Percentiles rank a stretch among this genome's conserved stretches.
Conservation (phyloP, 1,140 invertebrate species). For the Papilio machaon region DNA sequence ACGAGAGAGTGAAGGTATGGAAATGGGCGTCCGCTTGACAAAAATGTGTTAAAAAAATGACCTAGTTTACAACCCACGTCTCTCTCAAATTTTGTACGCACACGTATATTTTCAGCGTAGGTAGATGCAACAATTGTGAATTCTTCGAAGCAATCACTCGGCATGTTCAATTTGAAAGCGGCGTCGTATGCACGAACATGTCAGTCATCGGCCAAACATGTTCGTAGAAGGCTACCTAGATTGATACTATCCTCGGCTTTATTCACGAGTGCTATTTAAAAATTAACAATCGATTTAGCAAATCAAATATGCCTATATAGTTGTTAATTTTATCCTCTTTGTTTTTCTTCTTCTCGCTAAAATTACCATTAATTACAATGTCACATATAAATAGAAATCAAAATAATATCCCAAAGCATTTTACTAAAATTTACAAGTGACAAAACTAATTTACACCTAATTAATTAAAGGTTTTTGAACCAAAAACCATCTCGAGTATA, state of each 20-base stretch:
- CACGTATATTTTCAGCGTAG: neutral
- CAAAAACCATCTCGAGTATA: neutral
- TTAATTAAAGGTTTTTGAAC: neutral
- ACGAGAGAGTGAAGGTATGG: too few species aligned
- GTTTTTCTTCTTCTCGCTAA: too few species aligned
- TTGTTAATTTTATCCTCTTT: too few species aligned
- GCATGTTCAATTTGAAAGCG: slow-evolving; percentile 10
- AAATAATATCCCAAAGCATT: too few species aligned
- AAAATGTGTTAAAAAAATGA: too few species aligned
- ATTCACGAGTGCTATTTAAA: neutral
- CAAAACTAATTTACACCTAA: neutral
- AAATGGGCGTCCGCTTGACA: too few species aligned
- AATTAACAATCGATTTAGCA: neutral
- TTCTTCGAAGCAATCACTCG: neutral
- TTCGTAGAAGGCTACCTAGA: neutral
- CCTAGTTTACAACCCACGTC: too few species aligned
- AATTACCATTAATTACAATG: too few species aligned
- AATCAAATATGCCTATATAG: too few species aligned
- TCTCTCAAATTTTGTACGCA: too few species aligned
- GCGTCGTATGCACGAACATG: slow-evolving; percentile 9
- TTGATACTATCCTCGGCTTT: neutral
- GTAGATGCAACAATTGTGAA: neutral
- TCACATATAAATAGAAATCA: too few species aligned
- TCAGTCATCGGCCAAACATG: neutral
- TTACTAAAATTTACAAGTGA: too few species aligned